Conservation (phyloP, 2,113 vertebrate species). For the Neomonachus schauinslandi region DNA sequence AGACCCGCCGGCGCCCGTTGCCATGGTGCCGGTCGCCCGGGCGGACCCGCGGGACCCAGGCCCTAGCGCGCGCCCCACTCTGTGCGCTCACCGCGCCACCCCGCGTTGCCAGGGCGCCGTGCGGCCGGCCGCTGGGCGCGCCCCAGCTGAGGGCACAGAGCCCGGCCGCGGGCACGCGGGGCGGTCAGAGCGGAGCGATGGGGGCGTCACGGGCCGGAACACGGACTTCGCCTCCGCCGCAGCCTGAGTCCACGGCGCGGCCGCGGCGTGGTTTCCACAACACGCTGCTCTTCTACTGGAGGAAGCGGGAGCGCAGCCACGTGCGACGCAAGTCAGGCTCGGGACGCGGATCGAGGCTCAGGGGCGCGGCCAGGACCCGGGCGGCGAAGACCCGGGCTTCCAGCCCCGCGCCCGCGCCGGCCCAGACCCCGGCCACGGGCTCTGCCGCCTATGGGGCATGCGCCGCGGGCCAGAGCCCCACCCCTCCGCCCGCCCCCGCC, state of each 20-base stretch:
- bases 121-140: background rate
- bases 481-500: background rate
- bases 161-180: background rate
- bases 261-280: constrained; percentile 22
- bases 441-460: too few relatives aligned
- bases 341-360: background rate
- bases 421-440: accelerated
- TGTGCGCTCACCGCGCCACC: background rate
- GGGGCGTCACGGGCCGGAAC: background rate
- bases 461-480: background rate
- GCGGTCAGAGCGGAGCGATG: background rate
- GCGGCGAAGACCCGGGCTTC: background rate
- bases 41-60: accelerated
- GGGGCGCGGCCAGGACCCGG: background rate
- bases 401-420: accelerated
- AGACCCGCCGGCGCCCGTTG: background rate
- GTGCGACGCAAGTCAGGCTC: background rate
- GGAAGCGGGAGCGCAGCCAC: background rate
- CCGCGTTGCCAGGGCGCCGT: background rate
- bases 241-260: background rate
- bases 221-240: background rate
- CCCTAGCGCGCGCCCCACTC: accelerated
- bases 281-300: constrained; percentile 63
- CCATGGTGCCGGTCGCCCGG: background rate
- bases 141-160: background rate